Conservation (phyloP, 1,140 invertebrate species). For the Drosophila pallidifrons region DNA sequence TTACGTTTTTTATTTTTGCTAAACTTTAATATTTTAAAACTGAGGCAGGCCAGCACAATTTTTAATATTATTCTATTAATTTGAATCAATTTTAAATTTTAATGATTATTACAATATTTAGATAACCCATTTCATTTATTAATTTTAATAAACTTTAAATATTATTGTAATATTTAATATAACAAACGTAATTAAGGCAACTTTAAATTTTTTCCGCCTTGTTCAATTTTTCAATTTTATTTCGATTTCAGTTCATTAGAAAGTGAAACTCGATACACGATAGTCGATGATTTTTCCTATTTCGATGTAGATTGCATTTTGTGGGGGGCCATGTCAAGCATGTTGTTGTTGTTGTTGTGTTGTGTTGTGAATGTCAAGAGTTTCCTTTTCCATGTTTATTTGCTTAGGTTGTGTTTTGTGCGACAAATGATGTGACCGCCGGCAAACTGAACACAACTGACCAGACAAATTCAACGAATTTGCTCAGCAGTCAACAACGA, state of each 20-base stretch:
- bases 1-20: too few species aligned
- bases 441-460: constrained; percentile 6
- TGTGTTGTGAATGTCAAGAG: neutral
- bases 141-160: too few species aligned
- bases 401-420: constrained; percentile 53
- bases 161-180: too few species aligned
- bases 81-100: neutral
- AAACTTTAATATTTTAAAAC: too few species aligned
- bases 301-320: neutral
- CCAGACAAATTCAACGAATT: constrained; percentile 14
- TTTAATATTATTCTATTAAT: neutral
- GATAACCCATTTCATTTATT: too few species aligned
- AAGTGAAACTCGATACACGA: neutral
- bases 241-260: constrained; percentile 1
- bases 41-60: too few species aligned
- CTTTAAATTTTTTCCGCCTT: too few species aligned
- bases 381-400: constrained; percentile 45
- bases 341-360: constrained; percentile 1
- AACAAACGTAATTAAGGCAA: too few species aligned
- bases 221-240: neutral
- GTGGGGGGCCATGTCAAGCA: too few species aligned
- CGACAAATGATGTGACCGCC: constrained; percentile 51
- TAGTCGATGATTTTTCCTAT: neutral
- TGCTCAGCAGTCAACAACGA: neutral
- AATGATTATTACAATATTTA: too few species aligned